These are phyloP conservation scores for Pegoplata infirma DNA, from an alignment of 2,888 invertebrate species.

Conservation along the genomic window DNA sequence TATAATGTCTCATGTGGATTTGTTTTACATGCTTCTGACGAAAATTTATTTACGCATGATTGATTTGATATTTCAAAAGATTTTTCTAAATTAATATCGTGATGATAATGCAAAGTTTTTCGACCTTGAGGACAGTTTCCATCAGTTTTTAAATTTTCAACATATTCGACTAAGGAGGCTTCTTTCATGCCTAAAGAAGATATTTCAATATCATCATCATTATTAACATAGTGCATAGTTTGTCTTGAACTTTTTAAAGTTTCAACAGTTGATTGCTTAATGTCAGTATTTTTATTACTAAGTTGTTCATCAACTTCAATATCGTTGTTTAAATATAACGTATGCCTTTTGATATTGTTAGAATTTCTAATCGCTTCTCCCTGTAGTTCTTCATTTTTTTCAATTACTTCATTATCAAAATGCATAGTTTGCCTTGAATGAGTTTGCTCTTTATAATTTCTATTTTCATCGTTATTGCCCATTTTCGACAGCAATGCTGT, in stretches of 20 bases:
- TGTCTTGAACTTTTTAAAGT: neutral
- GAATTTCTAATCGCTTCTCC: too few species aligned
- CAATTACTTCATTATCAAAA: neutral
- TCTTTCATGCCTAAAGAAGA: neutral
- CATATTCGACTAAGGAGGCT: too few species aligned
- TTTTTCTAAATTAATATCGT: neutral
- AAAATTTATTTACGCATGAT: too few species aligned
- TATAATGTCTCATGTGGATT: neutral
- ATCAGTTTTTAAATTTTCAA: neutral
- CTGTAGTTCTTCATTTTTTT: neutral
- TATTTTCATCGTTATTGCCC: too few species aligned
- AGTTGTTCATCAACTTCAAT: neutral
- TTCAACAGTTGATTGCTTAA: too few species aligned
- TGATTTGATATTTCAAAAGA: neutral
- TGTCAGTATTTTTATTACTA: neutral
- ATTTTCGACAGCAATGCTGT: neutral
- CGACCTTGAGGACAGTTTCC: neutral
- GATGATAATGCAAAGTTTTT: neutral
- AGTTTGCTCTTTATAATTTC: too few species aligned
- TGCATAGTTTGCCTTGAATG: neutral
- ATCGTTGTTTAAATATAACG: neutral
- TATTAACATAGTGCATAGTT: neutral
- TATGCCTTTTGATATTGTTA: neutral
- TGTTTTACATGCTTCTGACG: neutral
- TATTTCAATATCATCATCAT: neutral